These are phyloP conservation scores for Sminthopsis crassicaudata DNA, from an alignment of 2,113 vertebrate genomes.

Conservation along the genomic window DNA sequence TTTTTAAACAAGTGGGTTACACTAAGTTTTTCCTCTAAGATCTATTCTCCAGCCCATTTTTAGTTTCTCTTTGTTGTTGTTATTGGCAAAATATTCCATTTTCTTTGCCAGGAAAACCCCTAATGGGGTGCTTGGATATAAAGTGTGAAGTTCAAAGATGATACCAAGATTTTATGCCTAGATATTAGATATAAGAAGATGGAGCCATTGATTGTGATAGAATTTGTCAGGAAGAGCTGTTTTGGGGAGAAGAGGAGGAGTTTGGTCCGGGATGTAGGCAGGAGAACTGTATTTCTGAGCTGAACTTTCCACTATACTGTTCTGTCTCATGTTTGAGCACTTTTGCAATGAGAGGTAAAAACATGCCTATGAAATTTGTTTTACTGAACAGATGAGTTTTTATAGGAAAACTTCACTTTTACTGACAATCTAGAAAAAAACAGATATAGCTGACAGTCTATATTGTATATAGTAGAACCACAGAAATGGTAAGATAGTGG, in stretches of 20 bases:
- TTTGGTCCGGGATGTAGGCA: neutral
- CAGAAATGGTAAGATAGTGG: neutral
- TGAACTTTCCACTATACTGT: neutral
- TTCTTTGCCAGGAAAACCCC: neutral
- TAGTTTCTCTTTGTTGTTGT: neutral
- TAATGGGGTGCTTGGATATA: neutral
- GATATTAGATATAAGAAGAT: neutral
- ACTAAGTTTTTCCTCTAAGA: neutral
- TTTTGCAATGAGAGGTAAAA: neutral
- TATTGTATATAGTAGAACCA: slow-evolving; percentile 6
- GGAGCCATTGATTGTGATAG: neutral
- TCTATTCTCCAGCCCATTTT: neutral
- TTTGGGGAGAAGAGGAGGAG: neutral
- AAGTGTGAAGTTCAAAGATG: neutral
- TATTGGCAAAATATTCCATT: neutral
- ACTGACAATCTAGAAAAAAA: slow-evolving; percentile 9
- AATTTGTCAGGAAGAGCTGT: neutral
- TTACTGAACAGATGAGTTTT: neutral
- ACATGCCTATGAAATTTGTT: neutral
- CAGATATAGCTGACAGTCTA: neutral
- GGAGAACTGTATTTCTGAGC: neutral
- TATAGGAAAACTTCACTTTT: slow-evolving; percentile 22
- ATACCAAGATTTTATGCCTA: neutral
- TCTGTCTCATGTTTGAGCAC: neutral
- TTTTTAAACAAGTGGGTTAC: neutral